Percentiles rank a stretch among this genome's conserved stretches.
Evolutionary conservation across 2,888 invertebrate genomes (phyloP).

Genomic region (Cordylochernes scorpioides): DNA sequence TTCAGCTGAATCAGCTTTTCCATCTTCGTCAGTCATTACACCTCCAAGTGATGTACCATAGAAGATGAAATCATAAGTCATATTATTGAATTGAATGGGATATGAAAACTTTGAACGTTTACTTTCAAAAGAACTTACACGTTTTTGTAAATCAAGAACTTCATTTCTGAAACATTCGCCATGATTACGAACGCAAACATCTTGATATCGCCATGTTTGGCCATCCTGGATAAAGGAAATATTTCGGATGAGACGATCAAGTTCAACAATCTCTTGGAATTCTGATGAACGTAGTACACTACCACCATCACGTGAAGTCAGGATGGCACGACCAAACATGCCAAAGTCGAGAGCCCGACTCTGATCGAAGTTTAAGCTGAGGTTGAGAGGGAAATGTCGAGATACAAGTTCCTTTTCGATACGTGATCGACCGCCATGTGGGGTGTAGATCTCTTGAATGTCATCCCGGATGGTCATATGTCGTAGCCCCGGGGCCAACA

Average conservation of each 20-base stretch:
- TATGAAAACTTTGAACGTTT: slow-evolving; percentile 52
- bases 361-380: slow-evolving; percentile 54
- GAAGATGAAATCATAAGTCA: slow-evolving; percentile 54
- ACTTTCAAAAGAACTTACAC: slow-evolving; percentile 53
- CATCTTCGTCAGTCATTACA: slow-evolving; percentile 43
- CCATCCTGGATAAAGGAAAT: slow-evolving; percentile 35
- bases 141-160: slow-evolving; percentile 50
- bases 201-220: slow-evolving; percentile 20
- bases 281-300: slow-evolving; percentile 48
- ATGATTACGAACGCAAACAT: slow-evolving; percentile 65
- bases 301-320: slow-evolving; percentile 49
- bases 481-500: slow-evolving; percentile 66
- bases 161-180: slow-evolving; percentile 58
- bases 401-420: slow-evolving; percentile 50
- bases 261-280: slow-evolving; percentile 44
- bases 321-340: slow-evolving; percentile 62
- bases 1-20: slow-evolving; percentile 46
- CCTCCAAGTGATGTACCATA: slow-evolving; percentile 77
- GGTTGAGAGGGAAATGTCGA: slow-evolving; percentile 58
- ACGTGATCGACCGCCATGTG: slow-evolving; percentile 45
- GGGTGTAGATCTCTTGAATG: slow-evolving; percentile 73
- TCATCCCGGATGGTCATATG: slow-evolving; percentile 63
- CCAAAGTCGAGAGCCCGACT: slow-evolving; percentile 65
- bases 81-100: slow-evolving; percentile 65
- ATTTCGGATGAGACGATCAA: slow-evolving; percentile 51